phyloP scores from a whole-genome alignment of 2,797 vertebrate species.

The Sebastes paucispinis region DNA sequence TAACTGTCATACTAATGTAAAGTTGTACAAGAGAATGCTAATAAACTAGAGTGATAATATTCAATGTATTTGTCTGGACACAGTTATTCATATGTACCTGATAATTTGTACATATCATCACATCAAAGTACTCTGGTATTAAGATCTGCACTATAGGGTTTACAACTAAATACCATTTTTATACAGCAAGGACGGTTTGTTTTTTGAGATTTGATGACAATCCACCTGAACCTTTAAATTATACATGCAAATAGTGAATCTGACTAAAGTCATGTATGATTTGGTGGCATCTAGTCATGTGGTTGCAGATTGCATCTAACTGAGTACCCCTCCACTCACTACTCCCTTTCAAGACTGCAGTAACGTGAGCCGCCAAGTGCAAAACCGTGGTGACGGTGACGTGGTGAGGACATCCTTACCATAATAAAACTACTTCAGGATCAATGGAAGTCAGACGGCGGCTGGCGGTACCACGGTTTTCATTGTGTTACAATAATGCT shows the following conservation, averaged over 20 bases:
- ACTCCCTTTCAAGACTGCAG: too few species aligned
- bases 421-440: too few species aligned
- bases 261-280: not conserved
- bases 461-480: too few species aligned
- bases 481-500: not conserved
- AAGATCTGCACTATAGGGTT: not conserved
- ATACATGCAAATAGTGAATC: not conserved
- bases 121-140: not conserved
- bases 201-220: not conserved
- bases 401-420: too few species aligned
- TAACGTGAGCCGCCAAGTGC: too few species aligned
- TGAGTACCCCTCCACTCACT: too few species aligned
- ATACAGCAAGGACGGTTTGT: not conserved
- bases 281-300: too few species aligned
- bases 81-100: not conserved
- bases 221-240: not conserved
- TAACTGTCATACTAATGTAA: constrained; percentile 60
- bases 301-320: too few species aligned
- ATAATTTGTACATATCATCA: not conserved
- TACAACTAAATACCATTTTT: not conserved
- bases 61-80: not conserved
- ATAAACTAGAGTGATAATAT: constrained; percentile 66
- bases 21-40: constrained; percentile 67
- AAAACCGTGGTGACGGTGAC: too few species aligned
- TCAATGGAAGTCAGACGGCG: too few species aligned